Evolutionary conservation across 2,888 invertebrate genomes (phyloP), one percentile per base, ranked within the genome.

Genomic region (Drosophila kokeensis): DNA sequence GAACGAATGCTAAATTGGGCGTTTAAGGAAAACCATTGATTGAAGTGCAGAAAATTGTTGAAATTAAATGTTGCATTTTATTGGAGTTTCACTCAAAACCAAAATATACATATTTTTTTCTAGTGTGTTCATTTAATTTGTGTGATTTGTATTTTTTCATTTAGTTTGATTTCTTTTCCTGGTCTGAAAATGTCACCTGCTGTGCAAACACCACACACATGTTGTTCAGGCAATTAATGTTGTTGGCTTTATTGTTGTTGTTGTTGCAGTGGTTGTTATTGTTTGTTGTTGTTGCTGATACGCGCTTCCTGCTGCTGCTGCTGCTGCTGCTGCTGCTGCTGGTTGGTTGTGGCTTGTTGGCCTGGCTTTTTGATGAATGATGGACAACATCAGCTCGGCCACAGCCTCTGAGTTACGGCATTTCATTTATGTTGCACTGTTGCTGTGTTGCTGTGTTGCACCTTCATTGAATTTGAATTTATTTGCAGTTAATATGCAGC

Each of bases 181-280:
- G 81, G 81, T 80, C 90, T 88, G 75, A 40, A 82, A 91, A 89
- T 89, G 89, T 89, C 89, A 89, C 89, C 89, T 89, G 89, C 89
- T 89, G 89, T 78, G 89, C 91, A 77, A 82, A 85, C 91, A 90
- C 63, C 82, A 73, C 69, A 69, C 71, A 65, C 68, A 73, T 67
- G 66, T 65, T 70, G 69, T 32, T 57, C 38, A 21, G n/a, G 34
- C 67, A 50, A 59, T 68, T 29, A 49, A 36, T 52, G 65, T 53
- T 63, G 70, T 27, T 30, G 63, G 36, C 32, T 38, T 27, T 45
- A 58, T 27, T 30, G 63, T 45, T 36, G 58, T 11, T 59, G 42
- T 13, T 42, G 45, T 7, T 2, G 21, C 45, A 45, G 15, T 24
- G 10, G 21, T 15, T 21, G 66, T 57, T 62, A 52, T 63, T 60